These are phyloP conservation scores for Cryptotis parvus DNA, from an alignment of 2,113 vertebrate species.

Conservation along the genomic window DNA sequence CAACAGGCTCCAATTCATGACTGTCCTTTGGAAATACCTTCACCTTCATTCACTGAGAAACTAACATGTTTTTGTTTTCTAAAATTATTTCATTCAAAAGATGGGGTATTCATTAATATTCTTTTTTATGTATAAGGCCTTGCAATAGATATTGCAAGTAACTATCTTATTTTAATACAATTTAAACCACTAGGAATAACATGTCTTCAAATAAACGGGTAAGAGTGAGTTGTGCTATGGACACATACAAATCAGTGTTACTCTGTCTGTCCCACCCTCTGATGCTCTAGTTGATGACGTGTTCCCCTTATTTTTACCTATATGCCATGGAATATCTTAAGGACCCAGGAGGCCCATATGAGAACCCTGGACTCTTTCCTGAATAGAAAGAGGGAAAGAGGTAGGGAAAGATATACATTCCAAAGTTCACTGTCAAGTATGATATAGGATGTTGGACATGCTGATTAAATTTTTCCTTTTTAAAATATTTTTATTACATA, in stretches of 20 bases:
- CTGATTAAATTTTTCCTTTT: neutral
- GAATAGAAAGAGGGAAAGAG: no score
- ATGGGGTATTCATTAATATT: neutral
- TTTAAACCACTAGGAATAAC: neutral
- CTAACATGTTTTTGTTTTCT: neutral
- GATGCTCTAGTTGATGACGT: no score
- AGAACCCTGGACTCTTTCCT: no score
- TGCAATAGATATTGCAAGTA: neutral
- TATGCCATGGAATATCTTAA: no score
- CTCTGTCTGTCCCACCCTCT: no score
- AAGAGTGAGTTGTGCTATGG: neutral
- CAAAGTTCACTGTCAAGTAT: neutral
- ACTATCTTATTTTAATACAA: no score
- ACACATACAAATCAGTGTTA: no score
- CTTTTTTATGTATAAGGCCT: neutral
- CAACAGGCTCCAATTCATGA: neutral
- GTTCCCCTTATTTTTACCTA: no score
- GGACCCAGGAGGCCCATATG: no score
- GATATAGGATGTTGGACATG: neutral
- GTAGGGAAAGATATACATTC: no score
- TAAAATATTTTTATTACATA: no score
- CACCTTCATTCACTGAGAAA: neutral
- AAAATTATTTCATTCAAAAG: neutral
- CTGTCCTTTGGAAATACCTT: neutral
- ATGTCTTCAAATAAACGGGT: neutral